Percentiles rank a stretch among this genome's conserved stretches.
Evolutionary conservation across 2,113 vertebrate genomes (phyloP).

Genomic region (Oryzias curvinotus): DNA sequence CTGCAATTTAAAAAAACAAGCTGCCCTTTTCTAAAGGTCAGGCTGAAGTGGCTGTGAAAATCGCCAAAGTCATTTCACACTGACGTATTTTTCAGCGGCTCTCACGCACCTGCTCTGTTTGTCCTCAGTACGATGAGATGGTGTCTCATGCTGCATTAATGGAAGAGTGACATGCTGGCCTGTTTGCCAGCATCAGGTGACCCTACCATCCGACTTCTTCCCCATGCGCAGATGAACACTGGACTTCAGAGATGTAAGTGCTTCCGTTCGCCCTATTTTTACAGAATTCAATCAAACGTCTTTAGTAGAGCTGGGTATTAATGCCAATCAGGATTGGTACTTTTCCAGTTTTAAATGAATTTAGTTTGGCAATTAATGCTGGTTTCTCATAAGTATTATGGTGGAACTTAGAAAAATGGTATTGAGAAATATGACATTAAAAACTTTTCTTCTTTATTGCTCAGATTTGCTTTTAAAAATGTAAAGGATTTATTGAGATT

Average conservation of each 20-base stretch:
- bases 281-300: no score
- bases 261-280: not conserved
- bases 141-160: constrained; percentile 86
- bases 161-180: constrained; percentile 94
- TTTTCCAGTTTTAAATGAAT: no score
- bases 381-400: no score
- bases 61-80: constrained; percentile 39
- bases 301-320: no score
- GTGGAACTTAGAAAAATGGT: no score
- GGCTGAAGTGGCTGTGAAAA: constrained; percentile 38
- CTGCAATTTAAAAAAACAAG: constrained; percentile 38
- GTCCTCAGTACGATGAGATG: constrained; percentile 84
- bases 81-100: constrained; percentile 7
- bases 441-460: no score
- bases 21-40: constrained; percentile 58
- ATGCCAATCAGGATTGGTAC: no score
- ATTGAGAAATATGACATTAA: no score
- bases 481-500: no score
- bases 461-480: no score
- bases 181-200: constrained; percentile 93
- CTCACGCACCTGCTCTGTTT: constrained; percentile 48
- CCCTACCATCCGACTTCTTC: constrained; percentile 89
- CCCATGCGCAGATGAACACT: constrained; percentile 99
- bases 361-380: no score
- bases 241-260: constrained; percentile 99